A percentile compares a stretch with the other conserved stretches of the same genome.
Evolutionary conservation across 64 coral and sea anemone species (phyloP).

Genomic region (Montipora efflorescens): DNA sequence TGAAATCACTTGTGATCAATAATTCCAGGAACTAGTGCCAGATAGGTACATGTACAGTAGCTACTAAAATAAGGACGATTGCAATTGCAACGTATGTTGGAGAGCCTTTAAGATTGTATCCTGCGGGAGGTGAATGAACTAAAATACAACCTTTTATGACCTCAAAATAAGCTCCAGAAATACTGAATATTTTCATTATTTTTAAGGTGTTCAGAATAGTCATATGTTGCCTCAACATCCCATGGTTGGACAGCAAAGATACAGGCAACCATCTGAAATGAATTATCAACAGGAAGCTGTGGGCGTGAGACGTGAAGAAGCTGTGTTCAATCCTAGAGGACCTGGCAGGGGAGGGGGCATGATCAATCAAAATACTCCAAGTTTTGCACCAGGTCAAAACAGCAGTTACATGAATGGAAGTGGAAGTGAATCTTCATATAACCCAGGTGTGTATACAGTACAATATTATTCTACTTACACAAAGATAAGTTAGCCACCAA

Average conservation of each 20-base stretch:
- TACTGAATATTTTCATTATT: not conserved
- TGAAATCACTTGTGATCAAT: no score
- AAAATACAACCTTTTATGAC: no score
- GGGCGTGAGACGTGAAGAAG: conserved; percentile 19
- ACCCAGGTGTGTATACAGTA: not conserved
- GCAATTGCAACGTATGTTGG: no score
- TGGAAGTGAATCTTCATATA: not conserved
- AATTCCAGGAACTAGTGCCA: no score
- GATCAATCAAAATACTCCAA: not conserved
- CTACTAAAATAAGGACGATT: no score
- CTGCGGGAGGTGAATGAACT: no score
- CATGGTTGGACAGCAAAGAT: not conserved
- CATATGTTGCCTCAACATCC: not conserved
- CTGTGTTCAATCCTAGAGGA: conserved; percentile 24
- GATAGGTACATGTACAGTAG: no score
- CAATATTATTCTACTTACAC: no score
- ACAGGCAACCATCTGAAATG: not conserved
- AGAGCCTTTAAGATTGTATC: no score
- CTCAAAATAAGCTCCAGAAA: not conserved
- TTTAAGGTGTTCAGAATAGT: not conserved
- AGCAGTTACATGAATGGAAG: conserved; percentile 13
- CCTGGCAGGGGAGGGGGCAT: conserved; percentile 21
- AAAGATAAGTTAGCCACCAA: no score
- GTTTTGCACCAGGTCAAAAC: not conserved
- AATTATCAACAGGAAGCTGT: not conserved